Evolutionary conservation across 2,797 vertebrate species (phyloP).

Genomic region (Tiaroga cobitis): DNA sequence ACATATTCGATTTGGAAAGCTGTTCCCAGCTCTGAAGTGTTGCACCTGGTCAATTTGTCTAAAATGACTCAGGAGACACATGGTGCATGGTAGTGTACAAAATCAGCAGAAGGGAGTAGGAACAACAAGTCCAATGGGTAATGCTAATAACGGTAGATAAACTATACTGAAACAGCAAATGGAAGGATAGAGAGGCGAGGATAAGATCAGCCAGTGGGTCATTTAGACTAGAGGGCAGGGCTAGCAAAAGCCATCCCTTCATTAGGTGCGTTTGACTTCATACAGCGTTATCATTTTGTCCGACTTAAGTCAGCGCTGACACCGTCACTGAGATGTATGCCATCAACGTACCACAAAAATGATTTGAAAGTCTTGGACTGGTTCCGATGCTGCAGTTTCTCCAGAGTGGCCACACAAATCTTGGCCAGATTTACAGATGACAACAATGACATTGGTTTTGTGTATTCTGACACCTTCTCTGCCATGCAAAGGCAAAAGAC

Average conservation of each 20-base stretch:
- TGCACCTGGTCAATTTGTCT: conserved; percentile 59
- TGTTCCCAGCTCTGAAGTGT: conserved; percentile 38
- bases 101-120: conserved; percentile 36
- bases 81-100: conserved; percentile 41
- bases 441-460: no score
- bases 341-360: not conserved
- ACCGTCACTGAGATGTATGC: not conserved
- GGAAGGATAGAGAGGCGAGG: not conserved
- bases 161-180: not conserved
- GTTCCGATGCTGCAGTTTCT: not conserved
- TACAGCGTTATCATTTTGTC: not conserved
- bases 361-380: not conserved
- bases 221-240: not conserved
- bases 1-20: conserved; percentile 45
- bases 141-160: conserved; percentile 41
- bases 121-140: not conserved
- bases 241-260: not conserved
- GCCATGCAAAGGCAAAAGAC: no score
- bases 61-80: conserved; percentile 63
- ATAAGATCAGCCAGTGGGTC: not conserved
- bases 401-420: not conserved
- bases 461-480: no score
- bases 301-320: not conserved
- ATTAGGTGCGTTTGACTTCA: not conserved
- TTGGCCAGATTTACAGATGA: not conserved